Base-by-base conservation (phyloP, 2,113 vertebrate species). In the Anser cygnoides region DNA sequence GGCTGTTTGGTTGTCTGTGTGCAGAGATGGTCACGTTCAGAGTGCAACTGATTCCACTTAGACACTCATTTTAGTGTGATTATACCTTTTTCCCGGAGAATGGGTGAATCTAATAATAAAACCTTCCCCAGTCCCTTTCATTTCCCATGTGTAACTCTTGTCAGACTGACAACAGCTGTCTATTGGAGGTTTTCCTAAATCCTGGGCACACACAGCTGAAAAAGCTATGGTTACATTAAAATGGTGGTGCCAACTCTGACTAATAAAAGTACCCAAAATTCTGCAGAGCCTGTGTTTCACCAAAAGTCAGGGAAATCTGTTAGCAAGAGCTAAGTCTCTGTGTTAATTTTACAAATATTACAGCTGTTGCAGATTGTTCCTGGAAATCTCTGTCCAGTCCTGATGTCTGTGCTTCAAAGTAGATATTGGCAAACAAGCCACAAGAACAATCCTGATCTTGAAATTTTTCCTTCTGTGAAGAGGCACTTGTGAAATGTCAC, bases 341-440 rank as follows among this genome's bases (percentile, higher is more conserved):
- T 50, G 8, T 39, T 46, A 57, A 25, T 79, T 79, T 52, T 92
- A 29, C 33, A 70, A 41, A 67, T 62, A 44, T 13, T 52, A 21
- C 39, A 70, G 6, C 23, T 68, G 13, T n/a, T 79, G 59, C 35
- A 73, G n/a, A 31, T 10, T 35, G 20, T 86, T 28, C 37, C 43
- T 59, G 31, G 29, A 76, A 90, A 17, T 71, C 39, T 87, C 82
- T 92, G 50, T 85, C 37, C 44, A 66, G 50, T 84, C 41, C 72
- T 77, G 72, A 90, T 23, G 3, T 50, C 21, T 83, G 19, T 0
- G 1, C 19, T 55, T 80, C 46, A 67, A 33, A 55, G 15, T 4
- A 70, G 6, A 37, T n/a, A 41, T 33, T 29, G 10, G 4, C 2
- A 49, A 66, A 61, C 43, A 26, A 14, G 0, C 10, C 0, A 0